Percentiles rank a stretch among this genome's conserved stretches.
Conservation (phyloP, 2,888 invertebrate species). For the Podotricha telesiphe region DNA sequence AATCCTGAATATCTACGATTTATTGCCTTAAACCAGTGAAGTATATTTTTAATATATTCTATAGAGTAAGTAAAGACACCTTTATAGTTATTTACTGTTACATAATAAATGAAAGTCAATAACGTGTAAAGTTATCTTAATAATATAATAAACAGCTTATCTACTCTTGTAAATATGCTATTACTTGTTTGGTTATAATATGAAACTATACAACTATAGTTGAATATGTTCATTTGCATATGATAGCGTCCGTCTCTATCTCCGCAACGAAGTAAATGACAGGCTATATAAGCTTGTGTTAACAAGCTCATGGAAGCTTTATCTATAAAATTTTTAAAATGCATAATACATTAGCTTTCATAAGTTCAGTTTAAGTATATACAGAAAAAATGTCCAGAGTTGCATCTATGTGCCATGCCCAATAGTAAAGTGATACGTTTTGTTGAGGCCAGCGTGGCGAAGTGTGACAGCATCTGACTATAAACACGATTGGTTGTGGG, state of each 20-base stretch:
- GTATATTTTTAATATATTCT: neutral
- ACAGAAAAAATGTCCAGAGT: no score
- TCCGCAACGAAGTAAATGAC: no score
- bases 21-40: slow-evolving; percentile 23
- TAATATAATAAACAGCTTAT: neutral
- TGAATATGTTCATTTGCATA: neutral
- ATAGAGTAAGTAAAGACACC: neutral
- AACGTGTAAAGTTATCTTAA: slow-evolving; percentile 1
- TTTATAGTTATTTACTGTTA: neutral
- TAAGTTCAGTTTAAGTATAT: no score
- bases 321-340: no score
- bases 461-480: no score
- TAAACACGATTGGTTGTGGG: no score
- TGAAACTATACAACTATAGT: neutral
- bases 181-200: slow-evolving; percentile 3
- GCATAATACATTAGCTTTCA: no score
- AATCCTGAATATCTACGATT: slow-evolving; percentile 27
- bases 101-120: neutral
- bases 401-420: no score
- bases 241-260: neutral
- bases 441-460: no score
- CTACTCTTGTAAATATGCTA: neutral
- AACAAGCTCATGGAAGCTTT: no score
- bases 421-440: no score
- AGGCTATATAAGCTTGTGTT: no score